A percentile compares a stretch with the other conserved stretches of the same genome.
phyloP scores from a whole-genome alignment of 1,140 invertebrate species.

The Homalodisca vitripennis region DNA sequence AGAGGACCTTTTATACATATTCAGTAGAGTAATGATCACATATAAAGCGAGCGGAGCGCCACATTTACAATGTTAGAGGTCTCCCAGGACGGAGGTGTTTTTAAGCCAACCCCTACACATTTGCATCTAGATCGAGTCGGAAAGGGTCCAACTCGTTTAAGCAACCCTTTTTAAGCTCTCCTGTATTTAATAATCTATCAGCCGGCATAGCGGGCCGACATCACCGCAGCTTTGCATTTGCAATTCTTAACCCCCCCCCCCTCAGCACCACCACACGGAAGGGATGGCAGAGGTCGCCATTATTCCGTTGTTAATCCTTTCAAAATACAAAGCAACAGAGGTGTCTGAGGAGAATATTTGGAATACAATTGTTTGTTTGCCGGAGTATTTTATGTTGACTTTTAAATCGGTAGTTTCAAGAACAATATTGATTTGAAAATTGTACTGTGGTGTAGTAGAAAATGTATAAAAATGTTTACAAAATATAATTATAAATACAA shows the following conservation, averaged over 20 bases:
- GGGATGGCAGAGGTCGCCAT: background rate
- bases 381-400: too few relatives aligned
- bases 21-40: background rate
- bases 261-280: background rate
- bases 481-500: too few relatives aligned
- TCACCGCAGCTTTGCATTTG: slow-evolving; percentile 14
- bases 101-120: background rate
- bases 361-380: too few relatives aligned
- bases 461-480: too few relatives aligned
- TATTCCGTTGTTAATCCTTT: slow-evolving; percentile 11
- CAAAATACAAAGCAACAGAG: slow-evolving; percentile 4
- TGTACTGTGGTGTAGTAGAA: too few relatives aligned
- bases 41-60: background rate
- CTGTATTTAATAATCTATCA: slow-evolving; percentile 18
- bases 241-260: slow-evolving; percentile 4
- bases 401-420: too few relatives aligned
- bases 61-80: background rate
- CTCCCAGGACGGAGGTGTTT: slow-evolving; percentile 1
- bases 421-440: too few relatives aligned
- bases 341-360: too few relatives aligned
- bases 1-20: background rate
- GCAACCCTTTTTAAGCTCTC: slow-evolving; percentile 2
- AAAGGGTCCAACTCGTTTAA: slow-evolving; percentile 7
- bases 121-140: slow-evolving; percentile 17
- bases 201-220: too few relatives aligned